A percentile compares a stretch with the other conserved stretches of the same genome.
Evolutionary conservation across 1,140 invertebrate genomes (phyloP).

Genomic region (Homalodisca vitripennis): DNA sequence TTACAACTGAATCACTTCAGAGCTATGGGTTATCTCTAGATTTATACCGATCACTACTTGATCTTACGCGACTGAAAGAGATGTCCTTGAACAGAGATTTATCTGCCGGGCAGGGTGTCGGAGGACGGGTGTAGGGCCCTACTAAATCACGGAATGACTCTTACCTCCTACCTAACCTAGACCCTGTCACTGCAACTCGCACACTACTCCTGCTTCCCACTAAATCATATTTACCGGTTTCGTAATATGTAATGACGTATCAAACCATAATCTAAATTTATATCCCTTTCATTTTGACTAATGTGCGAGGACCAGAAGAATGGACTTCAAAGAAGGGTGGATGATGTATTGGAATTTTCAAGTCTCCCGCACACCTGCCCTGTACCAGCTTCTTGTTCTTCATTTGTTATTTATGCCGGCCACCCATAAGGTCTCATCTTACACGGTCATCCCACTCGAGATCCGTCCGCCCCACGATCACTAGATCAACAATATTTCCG

Average conservation of each 20-base stretch:
- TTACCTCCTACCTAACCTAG: conserved; percentile 1
- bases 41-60: too few species aligned
- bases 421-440: conserved; percentile 22
- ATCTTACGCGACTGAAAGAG: too few species aligned
- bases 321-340: conserved; percentile 24
- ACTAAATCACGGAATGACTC: background rate
- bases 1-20: too few species aligned
- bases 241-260: conserved; percentile 27
- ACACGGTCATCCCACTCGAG: background rate
- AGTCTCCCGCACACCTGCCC: conserved; percentile 12
- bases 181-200: conserved; percentile 10
- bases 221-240: conserved; percentile 26
- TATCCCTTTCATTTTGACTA: conserved; percentile 23
- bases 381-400: conserved; percentile 10
- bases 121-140: too few species aligned
- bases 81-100: background rate
- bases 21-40: too few species aligned
- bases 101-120: too few species aligned
- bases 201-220: background rate
- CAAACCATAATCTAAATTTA: conserved; percentile 23
- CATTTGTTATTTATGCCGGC: conserved; percentile 22
- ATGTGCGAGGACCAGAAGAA: conserved; percentile 22
- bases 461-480: background rate
- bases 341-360: conserved; percentile 24
- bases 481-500: background rate